Evolutionary conservation across 2,797 vertebrate genomes (phyloP), one percentile per base, ranked within the genome.

Genomic region (Sternotherus odoratus): DNA sequence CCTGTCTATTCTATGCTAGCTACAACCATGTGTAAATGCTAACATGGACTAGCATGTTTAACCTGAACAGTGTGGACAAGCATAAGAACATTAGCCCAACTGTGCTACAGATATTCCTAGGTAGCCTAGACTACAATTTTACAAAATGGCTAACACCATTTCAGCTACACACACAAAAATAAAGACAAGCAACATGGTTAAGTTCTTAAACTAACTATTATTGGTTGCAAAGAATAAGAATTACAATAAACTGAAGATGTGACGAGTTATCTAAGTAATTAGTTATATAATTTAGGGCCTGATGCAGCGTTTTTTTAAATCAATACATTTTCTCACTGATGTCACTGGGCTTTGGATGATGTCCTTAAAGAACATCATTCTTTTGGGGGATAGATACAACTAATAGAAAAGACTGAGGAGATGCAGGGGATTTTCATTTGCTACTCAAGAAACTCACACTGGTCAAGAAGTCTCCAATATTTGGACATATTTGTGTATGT

Each of bases 31-130:
- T 13, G 16, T 8, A 66, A 33, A 56, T 12, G 6, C 33, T 12
- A 8, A 53, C 51, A 5, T 33, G 74, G 17, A 12, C 56, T 24
- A 33, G 49, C 1, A 0, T 7, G 53, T 39, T 63, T 49, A 1
- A 12, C 17, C 2, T 15, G 60, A 24, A 49, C 19, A n/a, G 57
- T 0, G 0, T 17, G 87, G 26, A 49, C 5, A 0, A 33, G 19
- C 15, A 15, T 85, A 57, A 50, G 53, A 48, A 26, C 4, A 17
- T 30, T 5, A 56, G 12, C 13, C 1, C 6, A 46, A 0, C 0
- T 8, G 43, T 1, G 56, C 48, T 1, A 5, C 88, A 15, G 21
- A 36, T 3, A 15, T 63, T 74, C 88, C 60, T 79, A 1, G 0
- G 12, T 39, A 15, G 36, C 57, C 57, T 16, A 60, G 30, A 24